Evolutionary conservation across 2,113 vertebrate species (phyloP), one percentile per base, ranked within the genome.

Genomic region (Baryphthengus martii): DNA sequence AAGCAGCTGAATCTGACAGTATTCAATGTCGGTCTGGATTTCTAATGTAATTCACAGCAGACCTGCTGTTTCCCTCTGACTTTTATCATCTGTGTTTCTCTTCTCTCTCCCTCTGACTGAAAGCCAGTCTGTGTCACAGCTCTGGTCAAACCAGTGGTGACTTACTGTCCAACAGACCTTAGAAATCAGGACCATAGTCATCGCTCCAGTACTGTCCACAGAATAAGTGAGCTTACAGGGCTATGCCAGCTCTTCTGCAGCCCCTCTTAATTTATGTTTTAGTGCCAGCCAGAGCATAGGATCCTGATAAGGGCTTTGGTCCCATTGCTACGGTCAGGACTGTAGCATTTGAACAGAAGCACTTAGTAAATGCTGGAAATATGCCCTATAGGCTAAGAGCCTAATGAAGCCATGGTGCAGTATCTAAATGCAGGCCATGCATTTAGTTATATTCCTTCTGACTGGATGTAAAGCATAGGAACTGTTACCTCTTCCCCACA

Each of bases 51-150:
- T 85, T 94, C 68, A 47, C n/a, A 74, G 58, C 63, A 90, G 66
- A 53, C 55, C 61, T 72, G 61, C 66, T 17, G 47, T 95, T 91
- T 65, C 47, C 47, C 49, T 59, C 71, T 76, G 53, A 82, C 61
- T 78, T 55, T 35, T 33, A 29, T 79, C 67, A 91, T 73, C 45
- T 61, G 5, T 59, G 25, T 76, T 72, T 53, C 59, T 86, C 39
- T 59, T 85, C 18, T 87, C 58, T 91, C 21, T 15, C 92, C 29
- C 7, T 83, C 63, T 96, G 90, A 95, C 92, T 91, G 89, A 97
- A 96, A 92, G 76, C 72, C 66, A 77, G 72, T 92, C 56, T 85
- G 23, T 73, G 84, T 45, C 75, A 80, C 52, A 86, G 39, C n/a
- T 88, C 85, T 95, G 73, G 86, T 75, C 55, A 75, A 92, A 94